Conservation (phyloP, 2,113 vertebrate species). For the Eulemur macaco region DNA sequence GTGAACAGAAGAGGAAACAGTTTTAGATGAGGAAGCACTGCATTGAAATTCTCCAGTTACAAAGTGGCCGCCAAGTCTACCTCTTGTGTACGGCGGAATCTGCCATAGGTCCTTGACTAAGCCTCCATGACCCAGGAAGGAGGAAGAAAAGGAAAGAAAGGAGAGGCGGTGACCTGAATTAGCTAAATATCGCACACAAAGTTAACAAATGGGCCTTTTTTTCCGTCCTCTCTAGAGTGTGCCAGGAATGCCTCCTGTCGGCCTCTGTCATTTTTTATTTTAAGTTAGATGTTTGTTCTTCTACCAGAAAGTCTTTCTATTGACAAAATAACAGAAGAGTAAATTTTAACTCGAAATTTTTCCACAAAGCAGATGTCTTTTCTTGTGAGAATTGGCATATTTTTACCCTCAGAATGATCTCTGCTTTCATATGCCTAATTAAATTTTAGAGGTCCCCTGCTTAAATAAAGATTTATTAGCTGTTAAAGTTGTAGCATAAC, state of each 20-base stretch:
- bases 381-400: conserved; percentile 83
- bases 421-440: conserved; percentile 88
- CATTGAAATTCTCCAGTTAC: not conserved
- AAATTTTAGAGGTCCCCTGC: conserved; percentile 87
- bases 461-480: conserved; percentile 91
- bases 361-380: conserved; percentile 81
- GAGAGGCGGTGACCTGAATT: not conserved
- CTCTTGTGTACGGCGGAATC: not conserved
- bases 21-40: not conserved
- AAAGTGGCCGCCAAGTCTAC: not conserved
- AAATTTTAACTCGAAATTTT: conserved; percentile 79
- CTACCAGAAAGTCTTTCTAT: conserved; percentile 70
- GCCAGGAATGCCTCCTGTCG: conserved; percentile 19
- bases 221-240: not conserved
- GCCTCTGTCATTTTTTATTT: not conserved
- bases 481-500: conserved; percentile 87
- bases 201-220: not conserved
- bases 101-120: not conserved
- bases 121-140: conserved; percentile 31
- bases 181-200: not conserved
- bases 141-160: conserved; percentile 35
- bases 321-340: conserved; percentile 75
- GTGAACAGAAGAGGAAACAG: not conserved
- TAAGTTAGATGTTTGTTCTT: conserved; percentile 62
- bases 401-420: conserved; percentile 87